These are phyloP conservation scores for Eriosoma lanigerum DNA, from an alignment of 1,140 invertebrate genomes.

Conservation along the genomic window DNA sequence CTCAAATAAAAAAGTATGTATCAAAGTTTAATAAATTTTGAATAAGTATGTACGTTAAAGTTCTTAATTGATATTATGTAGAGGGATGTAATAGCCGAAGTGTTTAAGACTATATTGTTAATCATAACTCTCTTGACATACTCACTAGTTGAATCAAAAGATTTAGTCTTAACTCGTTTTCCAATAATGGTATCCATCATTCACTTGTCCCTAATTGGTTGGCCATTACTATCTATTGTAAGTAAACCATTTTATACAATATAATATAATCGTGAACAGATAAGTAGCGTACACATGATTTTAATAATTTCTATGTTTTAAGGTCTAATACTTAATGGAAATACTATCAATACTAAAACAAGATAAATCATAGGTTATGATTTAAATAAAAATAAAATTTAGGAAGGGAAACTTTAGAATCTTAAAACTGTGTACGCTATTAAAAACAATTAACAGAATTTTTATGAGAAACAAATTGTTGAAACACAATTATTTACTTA, in stretches of 20 bases:
- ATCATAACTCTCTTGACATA: not conserved
- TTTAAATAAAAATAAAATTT: too few species aligned
- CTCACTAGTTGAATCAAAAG: constrained; percentile 27
- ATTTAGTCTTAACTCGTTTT: not conserved
- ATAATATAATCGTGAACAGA: too few species aligned
- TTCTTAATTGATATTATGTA: not conserved
- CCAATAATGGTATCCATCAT: constrained; percentile 11
- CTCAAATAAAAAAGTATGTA: constrained; percentile 31
- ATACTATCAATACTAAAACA: too few species aligned
- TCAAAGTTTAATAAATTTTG: not conserved
- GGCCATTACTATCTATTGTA: constrained; percentile 30
- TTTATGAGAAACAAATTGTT: not conserved
- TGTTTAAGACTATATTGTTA: not conserved
- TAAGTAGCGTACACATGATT: too few species aligned
- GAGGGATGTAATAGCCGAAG: not conserved
- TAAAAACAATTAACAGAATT: not conserved
- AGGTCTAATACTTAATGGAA: too few species aligned
- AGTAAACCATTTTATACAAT: too few species aligned
- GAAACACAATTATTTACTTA: not conserved
- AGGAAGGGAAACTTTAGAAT: too few species aligned
- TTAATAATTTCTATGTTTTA: too few species aligned
- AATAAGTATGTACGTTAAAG: too few species aligned
- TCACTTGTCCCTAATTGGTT: constrained; percentile 22
- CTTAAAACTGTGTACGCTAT: too few species aligned
- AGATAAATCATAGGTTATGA: too few species aligned